A percentile compares a stretch with the other conserved stretches of the same genome.
These are phyloP conservation scores for Cottus gobio DNA, from an alignment of 2,113 vertebrate species.

Conservation along the genomic window DNA sequence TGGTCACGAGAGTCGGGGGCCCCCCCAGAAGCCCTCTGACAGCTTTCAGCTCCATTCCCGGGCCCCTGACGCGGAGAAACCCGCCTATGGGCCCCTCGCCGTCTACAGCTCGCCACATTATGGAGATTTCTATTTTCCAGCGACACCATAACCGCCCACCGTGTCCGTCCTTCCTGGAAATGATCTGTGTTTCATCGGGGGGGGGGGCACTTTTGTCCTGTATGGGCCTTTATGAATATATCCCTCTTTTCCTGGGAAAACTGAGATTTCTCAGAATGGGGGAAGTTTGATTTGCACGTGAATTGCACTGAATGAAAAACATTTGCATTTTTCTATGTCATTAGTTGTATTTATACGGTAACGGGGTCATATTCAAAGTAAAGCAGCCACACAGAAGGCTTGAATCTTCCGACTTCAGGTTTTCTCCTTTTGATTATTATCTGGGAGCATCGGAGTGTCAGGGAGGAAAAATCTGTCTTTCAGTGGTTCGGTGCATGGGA, in stretches of 20 bases:
- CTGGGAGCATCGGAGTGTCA: too few relatives aligned
- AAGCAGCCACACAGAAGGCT: too few relatives aligned
- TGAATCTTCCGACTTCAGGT: background rate
- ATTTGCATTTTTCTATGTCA: background rate
- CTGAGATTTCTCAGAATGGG: background rate
- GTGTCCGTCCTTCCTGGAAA: constrained; percentile 17
- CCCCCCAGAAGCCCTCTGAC: background rate
- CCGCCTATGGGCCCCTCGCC: background rate
- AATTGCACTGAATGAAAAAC: background rate
- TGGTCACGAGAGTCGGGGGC: background rate
- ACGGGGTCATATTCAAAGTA: background rate
- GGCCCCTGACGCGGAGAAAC: constrained; percentile 1
- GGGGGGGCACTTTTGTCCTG: constrained; percentile 19
- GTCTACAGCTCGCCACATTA: constrained; percentile 11
- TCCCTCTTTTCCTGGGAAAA: background rate
- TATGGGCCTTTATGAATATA: background rate
- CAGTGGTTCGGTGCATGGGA: background rate
- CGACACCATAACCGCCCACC: constrained; percentile 20
- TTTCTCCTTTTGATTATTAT: background rate
- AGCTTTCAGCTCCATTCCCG: constrained; percentile 1
- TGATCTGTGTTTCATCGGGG: constrained; percentile 6
- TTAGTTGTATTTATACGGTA: background rate
- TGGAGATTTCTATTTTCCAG: constrained; percentile 26
- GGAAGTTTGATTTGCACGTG: background rate
- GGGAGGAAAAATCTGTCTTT: background rate